Conservation (phyloP, 2,113 vertebrate species). For the Elephas maximus region DNA sequence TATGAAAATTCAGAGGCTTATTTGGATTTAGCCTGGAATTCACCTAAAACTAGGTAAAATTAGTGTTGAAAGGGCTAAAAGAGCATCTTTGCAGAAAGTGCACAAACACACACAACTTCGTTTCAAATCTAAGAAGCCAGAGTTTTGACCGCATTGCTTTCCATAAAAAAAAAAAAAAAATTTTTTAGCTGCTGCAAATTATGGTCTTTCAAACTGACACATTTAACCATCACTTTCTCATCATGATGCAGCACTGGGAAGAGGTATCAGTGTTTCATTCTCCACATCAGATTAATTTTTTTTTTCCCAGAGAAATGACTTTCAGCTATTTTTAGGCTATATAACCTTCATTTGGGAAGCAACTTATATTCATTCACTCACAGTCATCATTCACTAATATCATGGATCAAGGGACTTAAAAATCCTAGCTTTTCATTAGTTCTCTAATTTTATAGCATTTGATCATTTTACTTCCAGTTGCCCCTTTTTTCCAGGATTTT, state of each 20-base stretch:
- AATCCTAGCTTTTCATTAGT: slow-evolving; percentile 76
- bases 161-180: background rate
- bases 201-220: slow-evolving; percentile 7
- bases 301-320: slow-evolving; percentile 63
- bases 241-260: background rate
- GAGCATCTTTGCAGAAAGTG: background rate
- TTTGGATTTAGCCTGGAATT: slow-evolving; percentile 41
- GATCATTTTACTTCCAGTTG: slow-evolving; percentile 59
- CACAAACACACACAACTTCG: background rate
- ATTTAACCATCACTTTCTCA: slow-evolving; percentile 20
- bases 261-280: slow-evolving; percentile 57
- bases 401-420: slow-evolving; percentile 54
- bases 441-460: slow-evolving; percentile 55
- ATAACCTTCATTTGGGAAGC: slow-evolving; percentile 64
- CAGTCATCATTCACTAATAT: slow-evolving; percentile 54
- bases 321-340: slow-evolving; percentile 62
- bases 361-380: slow-evolving; percentile 74
- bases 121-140: background rate
- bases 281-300: slow-evolving; percentile 58
- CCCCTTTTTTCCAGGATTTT: slow-evolving; percentile 13
- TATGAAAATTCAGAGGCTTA: background rate
- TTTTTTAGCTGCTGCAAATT: slow-evolving; percentile 23
- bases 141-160: slow-evolving; percentile 32
- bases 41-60: slow-evolving; percentile 6
- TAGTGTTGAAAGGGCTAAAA: background rate